Evolutionary conservation across 30 jellyfish, hydroid and myxozoan genomes (phyloP).

Genomic region (Hydractinia symbiolongicarpus): DNA sequence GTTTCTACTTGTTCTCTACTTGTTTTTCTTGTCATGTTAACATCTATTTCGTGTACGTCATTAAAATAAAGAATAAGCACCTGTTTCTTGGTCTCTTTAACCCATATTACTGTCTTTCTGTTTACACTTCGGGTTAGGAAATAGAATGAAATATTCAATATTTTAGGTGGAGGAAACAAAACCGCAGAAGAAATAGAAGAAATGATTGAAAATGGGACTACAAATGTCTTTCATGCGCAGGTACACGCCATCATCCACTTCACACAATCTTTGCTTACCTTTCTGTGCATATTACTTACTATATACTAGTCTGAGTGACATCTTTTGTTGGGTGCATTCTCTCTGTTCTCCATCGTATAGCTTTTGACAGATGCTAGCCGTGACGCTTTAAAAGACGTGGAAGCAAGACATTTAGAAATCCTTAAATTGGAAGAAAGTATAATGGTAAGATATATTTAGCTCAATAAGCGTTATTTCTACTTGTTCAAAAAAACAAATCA

Average conservation of each 20-base stretch:
- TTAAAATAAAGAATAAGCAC: no score
- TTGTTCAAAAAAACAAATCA: neutral
- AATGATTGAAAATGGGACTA: neutral
- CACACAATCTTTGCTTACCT: neutral
- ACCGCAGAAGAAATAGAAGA: conserved; percentile 2
- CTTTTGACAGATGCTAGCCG: neutral
- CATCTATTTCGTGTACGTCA: no score
- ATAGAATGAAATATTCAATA: neutral
- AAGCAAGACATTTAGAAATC: neutral
- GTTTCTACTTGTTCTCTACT: no score
- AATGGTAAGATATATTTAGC: neutral
- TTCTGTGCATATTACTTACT: no score
- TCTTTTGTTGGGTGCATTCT: neutral
- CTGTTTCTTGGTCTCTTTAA: neutral
- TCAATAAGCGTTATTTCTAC: neutral
- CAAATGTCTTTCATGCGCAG: conserved; percentile 2
- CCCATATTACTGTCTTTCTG: neutral
- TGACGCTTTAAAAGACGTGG: neutral
- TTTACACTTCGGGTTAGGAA: neutral
- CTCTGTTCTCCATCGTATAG: neutral
- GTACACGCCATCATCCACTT: neutral
- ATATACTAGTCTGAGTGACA: no score
- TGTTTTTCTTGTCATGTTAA: no score
- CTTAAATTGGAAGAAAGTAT: neutral
- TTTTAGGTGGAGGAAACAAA: neutral